Percentiles rank a stretch among this genome's conserved stretches.
These are phyloP conservation scores for Noctua janthe DNA, from an alignment of 2,888 invertebrate genomes.

Conservation along the genomic window DNA sequence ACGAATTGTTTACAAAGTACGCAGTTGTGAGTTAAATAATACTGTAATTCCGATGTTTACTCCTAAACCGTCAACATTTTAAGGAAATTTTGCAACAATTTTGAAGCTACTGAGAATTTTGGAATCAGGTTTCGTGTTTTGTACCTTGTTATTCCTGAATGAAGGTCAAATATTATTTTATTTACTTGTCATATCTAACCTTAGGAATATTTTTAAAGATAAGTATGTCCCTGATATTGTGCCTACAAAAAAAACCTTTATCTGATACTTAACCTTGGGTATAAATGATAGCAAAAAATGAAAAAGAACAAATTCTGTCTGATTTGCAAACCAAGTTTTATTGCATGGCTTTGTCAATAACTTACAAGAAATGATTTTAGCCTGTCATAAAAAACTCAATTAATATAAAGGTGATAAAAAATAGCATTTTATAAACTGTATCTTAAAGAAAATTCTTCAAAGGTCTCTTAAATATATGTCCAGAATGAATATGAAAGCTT, in stretches of 20 bases:
- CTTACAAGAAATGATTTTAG: not conserved
- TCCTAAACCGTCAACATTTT: constrained; percentile 25
- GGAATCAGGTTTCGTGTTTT: constrained; percentile 13
- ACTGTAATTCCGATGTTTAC: constrained; percentile 30
- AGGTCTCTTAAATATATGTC: not conserved
- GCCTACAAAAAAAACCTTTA: constrained; percentile 21
- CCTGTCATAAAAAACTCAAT: not conserved
- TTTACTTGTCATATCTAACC: constrained; percentile 24
- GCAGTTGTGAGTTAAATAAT: constrained; percentile 38
- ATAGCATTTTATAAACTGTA: not conserved
- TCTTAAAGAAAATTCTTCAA: not conserved
- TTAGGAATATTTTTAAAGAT: constrained; percentile 37
- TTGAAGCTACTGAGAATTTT: constrained; percentile 23
- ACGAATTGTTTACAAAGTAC: constrained; percentile 33
- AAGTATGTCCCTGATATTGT: constrained; percentile 27
- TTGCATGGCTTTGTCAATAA: not conserved
- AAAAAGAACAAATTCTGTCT: not conserved
- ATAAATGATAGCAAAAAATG: constrained; percentile 16
- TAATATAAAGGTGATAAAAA: not conserved
- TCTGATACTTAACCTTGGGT: constrained; percentile 23
- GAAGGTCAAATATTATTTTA: constrained; percentile 37
- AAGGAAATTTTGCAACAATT: constrained; percentile 1
- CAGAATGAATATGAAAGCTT: constrained; percentile 20
- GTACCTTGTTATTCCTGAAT: constrained; percentile 11
- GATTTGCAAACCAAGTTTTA: constrained; percentile 9